Evolutionary conservation across 2,888 invertebrate species (phyloP).

Genomic region (Ichneumoninae sp.): DNA sequence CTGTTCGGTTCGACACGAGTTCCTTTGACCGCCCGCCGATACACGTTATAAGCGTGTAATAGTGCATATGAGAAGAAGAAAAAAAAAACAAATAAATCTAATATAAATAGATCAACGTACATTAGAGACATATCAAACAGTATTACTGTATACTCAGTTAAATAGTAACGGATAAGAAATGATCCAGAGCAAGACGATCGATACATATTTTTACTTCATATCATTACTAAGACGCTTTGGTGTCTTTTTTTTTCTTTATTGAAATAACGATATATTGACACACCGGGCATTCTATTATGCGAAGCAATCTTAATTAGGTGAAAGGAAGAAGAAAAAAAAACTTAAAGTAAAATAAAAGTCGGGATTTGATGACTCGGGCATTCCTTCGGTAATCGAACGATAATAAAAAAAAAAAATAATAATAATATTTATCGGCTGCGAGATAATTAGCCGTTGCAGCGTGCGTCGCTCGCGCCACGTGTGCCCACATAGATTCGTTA

Average conservation of each 20-base stretch:
- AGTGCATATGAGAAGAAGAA: slow-evolving; percentile 60
- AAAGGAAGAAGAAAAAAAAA: slow-evolving; percentile 39
- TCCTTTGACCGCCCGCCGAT: slow-evolving; percentile 77
- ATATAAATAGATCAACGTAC: slow-evolving; percentile 77
- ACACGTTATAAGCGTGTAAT: slow-evolving; percentile 67
- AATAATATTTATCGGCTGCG: slow-evolving; percentile 54
- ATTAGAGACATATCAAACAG: slow-evolving; percentile 84
- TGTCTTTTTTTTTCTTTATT: slow-evolving; percentile 59
- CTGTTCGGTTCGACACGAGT: slow-evolving; percentile 65
- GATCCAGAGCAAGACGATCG: slow-evolving; percentile 67
- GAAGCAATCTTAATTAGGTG: slow-evolving; percentile 71
- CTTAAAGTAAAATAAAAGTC: slow-evolving; percentile 42
- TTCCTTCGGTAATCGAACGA: slow-evolving; percentile 69
- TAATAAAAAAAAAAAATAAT: slow-evolving; percentile 39
- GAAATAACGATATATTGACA: slow-evolving; percentile 60
- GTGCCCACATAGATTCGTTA: slow-evolving; percentile 63
- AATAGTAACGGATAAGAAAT: slow-evolving; percentile 73
- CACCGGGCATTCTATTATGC: slow-evolving; percentile 72
- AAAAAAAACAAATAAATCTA: slow-evolving; percentile 62
- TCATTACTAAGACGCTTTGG: slow-evolving; percentile 75
- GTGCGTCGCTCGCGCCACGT: slow-evolving; percentile 42
- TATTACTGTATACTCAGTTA: slow-evolving; percentile 82
- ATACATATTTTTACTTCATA: slow-evolving; percentile 80
- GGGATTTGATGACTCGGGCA: slow-evolving; percentile 74
- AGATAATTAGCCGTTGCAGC: slow-evolving; percentile 28